Base-by-base conservation (phyloP, 1,140 invertebrate genomes). In the Battus philenor region DNA sequence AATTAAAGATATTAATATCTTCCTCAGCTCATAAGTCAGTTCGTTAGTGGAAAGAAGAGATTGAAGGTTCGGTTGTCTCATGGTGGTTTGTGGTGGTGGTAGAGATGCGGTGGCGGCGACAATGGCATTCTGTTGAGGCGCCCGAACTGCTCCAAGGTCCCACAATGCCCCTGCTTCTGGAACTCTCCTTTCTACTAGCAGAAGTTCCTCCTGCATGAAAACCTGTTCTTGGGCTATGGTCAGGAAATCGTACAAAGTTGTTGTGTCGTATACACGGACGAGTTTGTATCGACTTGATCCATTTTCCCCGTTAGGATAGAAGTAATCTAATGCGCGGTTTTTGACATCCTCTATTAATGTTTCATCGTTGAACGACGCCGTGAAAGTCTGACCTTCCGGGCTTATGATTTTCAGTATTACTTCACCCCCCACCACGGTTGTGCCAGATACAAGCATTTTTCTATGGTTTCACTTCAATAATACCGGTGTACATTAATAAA, bases 1-100 rank as follows among this genome's bases (percentile, higher is more conserved):
- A 33, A 84, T 70, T 5, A 84, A 45, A 1, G 78, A 80, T 47
- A 84, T 84, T 0, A 84, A 39, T 13, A 84, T 84, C 22, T 84
- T 84, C 4, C 64, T 50, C 12, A 84, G 27, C 41, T 84, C 80
- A 17, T 66, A 72, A 0, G 80, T 72, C n/a, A 84, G 16, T 46
- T 84, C 76, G 15, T 84, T 84, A 0, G 79, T 84, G 0, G 79
- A 79, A 1, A 84, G 36, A 8, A 84, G 33, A 0, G 79, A 72
- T 29, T 84, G 79, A 1, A 84, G 48, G 10, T 84, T 78, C 4
- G 77, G 80, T 49, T 81, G 77, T 11, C 70, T 44, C 0, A 68
- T 47, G 0, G 57, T 31, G 9, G 54, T 62, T 12, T 62, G 59
- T 5, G 80, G 70, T 0, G 50, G 24, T 0, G 77, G 77, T 18